phyloP scores from a whole-genome alignment of 2,113 vertebrate genomes.

The Corapipo altera region DNA sequence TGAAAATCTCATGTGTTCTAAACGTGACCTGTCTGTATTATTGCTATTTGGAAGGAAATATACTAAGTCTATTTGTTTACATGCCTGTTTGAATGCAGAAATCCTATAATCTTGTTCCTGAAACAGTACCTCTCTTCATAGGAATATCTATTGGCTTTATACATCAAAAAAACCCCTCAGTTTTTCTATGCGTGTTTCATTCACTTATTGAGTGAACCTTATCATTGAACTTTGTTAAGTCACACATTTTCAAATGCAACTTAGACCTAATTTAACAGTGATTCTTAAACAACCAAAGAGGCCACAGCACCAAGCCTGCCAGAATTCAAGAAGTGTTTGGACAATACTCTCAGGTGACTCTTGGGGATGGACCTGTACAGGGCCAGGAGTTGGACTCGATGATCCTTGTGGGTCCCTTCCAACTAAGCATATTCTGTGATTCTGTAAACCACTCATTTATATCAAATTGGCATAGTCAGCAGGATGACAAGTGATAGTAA shows the following conservation, averaged over 20 bases:
- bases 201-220: background rate
- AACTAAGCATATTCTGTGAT: background rate
- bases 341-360: background rate
- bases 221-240: background rate
- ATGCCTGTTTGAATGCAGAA: background rate
- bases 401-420: background rate
- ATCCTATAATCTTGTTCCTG: background rate
- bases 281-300: background rate
- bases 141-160: background rate
- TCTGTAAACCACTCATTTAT: background rate
- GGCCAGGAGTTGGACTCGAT: background rate
- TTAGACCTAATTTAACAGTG: background rate
- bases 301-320: background rate
- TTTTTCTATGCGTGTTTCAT: background rate
- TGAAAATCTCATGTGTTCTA: background rate
- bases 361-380: background rate
- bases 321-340: background rate
- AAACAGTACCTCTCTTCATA: background rate
- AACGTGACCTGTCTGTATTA: background rate
- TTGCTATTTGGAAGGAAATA: background rate
- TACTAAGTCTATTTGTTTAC: background rate
- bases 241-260: background rate
- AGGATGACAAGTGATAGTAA: background rate
- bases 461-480: background rate
- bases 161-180: background rate